phyloP scores from a whole-genome alignment of 2,113 vertebrate species.

The Prochilodus magdalenae region DNA sequence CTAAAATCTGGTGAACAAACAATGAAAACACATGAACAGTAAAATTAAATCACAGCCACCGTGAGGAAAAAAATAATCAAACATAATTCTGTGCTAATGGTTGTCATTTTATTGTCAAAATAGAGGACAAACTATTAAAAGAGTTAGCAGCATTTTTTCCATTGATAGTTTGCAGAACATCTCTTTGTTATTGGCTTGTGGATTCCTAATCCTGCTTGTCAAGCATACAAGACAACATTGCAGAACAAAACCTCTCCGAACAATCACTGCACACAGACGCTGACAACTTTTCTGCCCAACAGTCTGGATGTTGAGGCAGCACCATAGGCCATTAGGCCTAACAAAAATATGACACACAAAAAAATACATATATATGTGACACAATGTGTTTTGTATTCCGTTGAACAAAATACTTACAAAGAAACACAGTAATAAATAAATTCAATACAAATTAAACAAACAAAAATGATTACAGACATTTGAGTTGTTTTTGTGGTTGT shows the following conservation, averaged over 20 bases:
- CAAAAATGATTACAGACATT: slow-evolving; percentile 24
- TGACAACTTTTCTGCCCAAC: not conserved
- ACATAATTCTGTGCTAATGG: slow-evolving; percentile 38
- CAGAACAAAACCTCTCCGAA: not conserved
- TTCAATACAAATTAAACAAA: slow-evolving; percentile 12
- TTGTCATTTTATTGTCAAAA: slow-evolving; percentile 56
- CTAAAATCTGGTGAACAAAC: not conserved
- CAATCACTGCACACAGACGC: not conserved
- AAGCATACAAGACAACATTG: slow-evolving; percentile 26
- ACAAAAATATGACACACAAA: slow-evolving; percentile 8
- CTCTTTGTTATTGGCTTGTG: slow-evolving; percentile 40
- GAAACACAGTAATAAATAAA: slow-evolving; percentile 48
- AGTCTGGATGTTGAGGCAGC: slow-evolving; percentile 9
- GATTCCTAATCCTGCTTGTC: slow-evolving; percentile 22
- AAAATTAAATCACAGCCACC: not conserved
- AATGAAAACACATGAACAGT: not conserved
- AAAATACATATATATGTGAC: too few relatives aligned
- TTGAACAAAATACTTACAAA: slow-evolving; percentile 5
- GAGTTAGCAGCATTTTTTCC: slow-evolving; percentile 57
- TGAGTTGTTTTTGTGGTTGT: slow-evolving; percentile 11
- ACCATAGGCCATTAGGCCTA: slow-evolving; percentile 39
- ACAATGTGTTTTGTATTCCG: not conserved
- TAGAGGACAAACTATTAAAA: slow-evolving; percentile 18
- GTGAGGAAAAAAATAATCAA: not conserved
- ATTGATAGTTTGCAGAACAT: slow-evolving; percentile 45